Conservation (phyloP, 2,888 invertebrate species). For the Drosophila nr. perissopoda region DNA sequence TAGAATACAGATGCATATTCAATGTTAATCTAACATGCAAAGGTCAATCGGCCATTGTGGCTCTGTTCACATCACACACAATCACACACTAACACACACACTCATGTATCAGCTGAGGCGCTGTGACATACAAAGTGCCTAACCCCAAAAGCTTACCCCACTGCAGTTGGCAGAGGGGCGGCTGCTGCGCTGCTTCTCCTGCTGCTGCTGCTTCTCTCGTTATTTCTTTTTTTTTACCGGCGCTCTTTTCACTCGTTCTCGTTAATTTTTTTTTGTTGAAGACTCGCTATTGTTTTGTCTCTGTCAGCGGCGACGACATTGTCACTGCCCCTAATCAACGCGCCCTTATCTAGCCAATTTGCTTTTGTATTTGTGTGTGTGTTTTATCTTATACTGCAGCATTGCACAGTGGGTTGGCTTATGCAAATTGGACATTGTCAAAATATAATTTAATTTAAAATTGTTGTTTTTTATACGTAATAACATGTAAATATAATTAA, state of each 20-base stretch:
- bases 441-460: not conserved
- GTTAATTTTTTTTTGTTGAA: conserved; percentile 41
- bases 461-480: not conserved
- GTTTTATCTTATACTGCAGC: conserved; percentile 32
- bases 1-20: conserved; percentile 39
- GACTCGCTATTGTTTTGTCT: conserved; percentile 71
- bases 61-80: conserved; percentile 21
- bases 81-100: conserved; percentile 2
- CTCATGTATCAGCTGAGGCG: conserved; percentile 37
- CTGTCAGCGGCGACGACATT: conserved; percentile 22
- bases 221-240: conserved; percentile 35
- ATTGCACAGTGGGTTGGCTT: not conserved
- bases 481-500: not conserved
- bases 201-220: conserved; percentile 26
- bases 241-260: conserved; percentile 52
- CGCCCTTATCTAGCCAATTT: conserved; percentile 73
- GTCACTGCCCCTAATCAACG: conserved; percentile 70
- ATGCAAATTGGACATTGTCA: not conserved
- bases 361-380: conserved; percentile 21
- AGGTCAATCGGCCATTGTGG: conserved; percentile 80
- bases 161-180: conserved; percentile 15
- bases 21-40: conserved; percentile 78
- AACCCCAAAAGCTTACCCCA: conserved; percentile 25
- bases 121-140: conserved; percentile 20
- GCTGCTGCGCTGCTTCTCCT: conserved; percentile 14